Conservation (phyloP, 2,888 invertebrate species). For the Orthosia incerta region DNA sequence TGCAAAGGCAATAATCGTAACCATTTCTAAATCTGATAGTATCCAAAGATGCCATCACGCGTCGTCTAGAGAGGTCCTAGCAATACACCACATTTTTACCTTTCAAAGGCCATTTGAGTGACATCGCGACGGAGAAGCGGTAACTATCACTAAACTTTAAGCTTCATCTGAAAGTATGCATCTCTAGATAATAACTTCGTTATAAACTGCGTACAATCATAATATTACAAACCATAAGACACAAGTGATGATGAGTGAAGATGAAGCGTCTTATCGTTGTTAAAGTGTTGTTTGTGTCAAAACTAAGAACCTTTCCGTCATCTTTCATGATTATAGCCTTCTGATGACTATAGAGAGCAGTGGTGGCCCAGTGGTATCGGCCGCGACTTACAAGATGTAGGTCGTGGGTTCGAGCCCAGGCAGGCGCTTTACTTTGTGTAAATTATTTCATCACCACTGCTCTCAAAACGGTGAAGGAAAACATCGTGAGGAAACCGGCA, state of each 20-base stretch:
- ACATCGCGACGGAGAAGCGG: slow-evolving; percentile 16
- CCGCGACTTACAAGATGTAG: too few relatives aligned
- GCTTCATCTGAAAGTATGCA: slow-evolving; percentile 18
- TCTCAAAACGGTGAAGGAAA: too few relatives aligned
- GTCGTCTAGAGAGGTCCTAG: slow-evolving; percentile 33
- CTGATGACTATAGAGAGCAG: too few relatives aligned
- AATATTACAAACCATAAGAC: slow-evolving; percentile 20
- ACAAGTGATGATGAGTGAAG: slow-evolving; percentile 30
- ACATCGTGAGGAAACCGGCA: too few relatives aligned
- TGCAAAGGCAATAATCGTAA: slow-evolving; percentile 5
- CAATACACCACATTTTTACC: slow-evolving; percentile 33
- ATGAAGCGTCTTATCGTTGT: neutral
- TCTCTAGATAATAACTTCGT: slow-evolving; percentile 29
- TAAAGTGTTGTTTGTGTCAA: neutral
- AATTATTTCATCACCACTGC: too few relatives aligned
- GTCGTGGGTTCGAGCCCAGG: too few relatives aligned
- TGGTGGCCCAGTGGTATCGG: too few relatives aligned
- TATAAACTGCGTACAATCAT: slow-evolving; percentile 17
- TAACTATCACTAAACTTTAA: slow-evolving; percentile 30
- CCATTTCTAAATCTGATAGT: slow-evolving; percentile 25
- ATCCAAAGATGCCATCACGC: slow-evolving; percentile 4
- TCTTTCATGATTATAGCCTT: neutral
- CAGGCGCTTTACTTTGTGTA: too few relatives aligned
- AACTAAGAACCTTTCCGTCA: neutral
- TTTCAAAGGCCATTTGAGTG: slow-evolving; percentile 45